Evolutionary conservation across 2,888 invertebrate genomes (phyloP), one percentile per base, ranked within the genome.

Genomic region (Drosophila tanythrix): DNA sequence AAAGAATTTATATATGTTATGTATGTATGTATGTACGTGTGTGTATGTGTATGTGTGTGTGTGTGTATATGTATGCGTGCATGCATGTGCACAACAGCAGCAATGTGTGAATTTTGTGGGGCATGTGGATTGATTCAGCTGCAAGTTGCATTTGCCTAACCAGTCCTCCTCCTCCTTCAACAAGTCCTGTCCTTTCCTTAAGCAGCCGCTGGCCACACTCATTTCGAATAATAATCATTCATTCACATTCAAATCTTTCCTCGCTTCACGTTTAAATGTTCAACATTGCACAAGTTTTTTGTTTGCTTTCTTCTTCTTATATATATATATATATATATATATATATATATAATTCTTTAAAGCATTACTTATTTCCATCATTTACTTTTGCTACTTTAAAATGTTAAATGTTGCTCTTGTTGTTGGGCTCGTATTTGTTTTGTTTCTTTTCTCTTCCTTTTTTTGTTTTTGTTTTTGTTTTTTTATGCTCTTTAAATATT

Each of bases 271-370:
- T 72, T 81, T 71, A 72, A 73, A 70, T 82, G 74, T 81, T 88
- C 74, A 86, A 82, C 89, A 89, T 89, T 89, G 89, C 89, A 89
- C 91, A 89, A 85, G 82, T 73, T 77, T 75, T 74, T 76, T 74
- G 46, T 69, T 67, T 69, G 61, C 72, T 68, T 77, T 70, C 64
- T 3, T 46, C 21, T 46, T 61, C 56, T 68, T 64, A 62, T 70
- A 63, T 71, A 63, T 64, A 25, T 82, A 80, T 77, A 74, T 81
- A 57, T 69, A 33, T 51, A 46, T 67, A n/a, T 70, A 56, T 73
- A 64, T 74, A 71, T 69, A 65, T 82, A 78, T 80, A 72, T 81
- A 62, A 63, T 51, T 75, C 48, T 69, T 80, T 78, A 85, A 88
- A 85, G 85, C 88, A 74, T 76, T 88, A 76, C 70, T 70, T 76